A percentile compares a stretch with the other conserved stretches of the same genome.
Evolutionary conservation across 53 echinoderm and acorn worm genomes (phyloP).

Genomic region (Pentamera pediparva): DNA sequence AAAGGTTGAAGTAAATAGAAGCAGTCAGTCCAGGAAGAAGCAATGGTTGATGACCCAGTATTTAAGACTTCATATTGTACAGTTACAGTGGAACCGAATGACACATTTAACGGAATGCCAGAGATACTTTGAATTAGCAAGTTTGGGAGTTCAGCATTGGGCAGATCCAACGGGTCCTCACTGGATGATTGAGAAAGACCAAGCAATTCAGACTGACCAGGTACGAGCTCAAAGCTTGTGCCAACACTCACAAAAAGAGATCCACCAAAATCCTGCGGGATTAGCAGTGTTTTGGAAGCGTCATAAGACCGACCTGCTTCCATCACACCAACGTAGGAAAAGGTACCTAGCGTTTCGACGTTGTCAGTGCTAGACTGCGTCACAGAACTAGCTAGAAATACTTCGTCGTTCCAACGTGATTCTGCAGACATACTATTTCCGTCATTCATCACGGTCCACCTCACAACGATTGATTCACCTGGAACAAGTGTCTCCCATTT

Average conservation of each 20-base stretch:
- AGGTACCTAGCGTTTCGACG: neutral
- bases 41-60: neutral
- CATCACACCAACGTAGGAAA: slow-evolving; percentile 5
- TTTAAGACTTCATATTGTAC: slow-evolving; percentile 9
- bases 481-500: neutral
- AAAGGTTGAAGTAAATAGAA: slow-evolving; percentile 14
- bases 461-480: neutral
- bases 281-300: neutral
- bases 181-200: neutral
- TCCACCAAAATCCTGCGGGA: slow-evolving; percentile 6
- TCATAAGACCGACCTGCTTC: slow-evolving; percentile 10
- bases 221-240: neutral
- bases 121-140: neutral
- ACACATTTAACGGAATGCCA: slow-evolving; percentile 1
- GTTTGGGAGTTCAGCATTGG: neutral
- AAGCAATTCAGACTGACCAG: neutral
- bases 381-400: neutral
- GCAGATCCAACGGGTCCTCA: neutral
- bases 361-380: neutral
- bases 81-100: neutral
- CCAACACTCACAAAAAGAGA: neutral
- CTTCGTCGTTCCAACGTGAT: slow-evolving; percentile 14
- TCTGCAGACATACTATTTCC: slow-evolving; percentile 24
- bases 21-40: slow-evolving; percentile 28
- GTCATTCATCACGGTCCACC: slow-evolving; percentile 20